A percentile compares a stretch with the other conserved stretches of the same genome.
phyloP scores from a whole-genome alignment of 1,140 invertebrate species.

The Colletes latitarsis region DNA sequence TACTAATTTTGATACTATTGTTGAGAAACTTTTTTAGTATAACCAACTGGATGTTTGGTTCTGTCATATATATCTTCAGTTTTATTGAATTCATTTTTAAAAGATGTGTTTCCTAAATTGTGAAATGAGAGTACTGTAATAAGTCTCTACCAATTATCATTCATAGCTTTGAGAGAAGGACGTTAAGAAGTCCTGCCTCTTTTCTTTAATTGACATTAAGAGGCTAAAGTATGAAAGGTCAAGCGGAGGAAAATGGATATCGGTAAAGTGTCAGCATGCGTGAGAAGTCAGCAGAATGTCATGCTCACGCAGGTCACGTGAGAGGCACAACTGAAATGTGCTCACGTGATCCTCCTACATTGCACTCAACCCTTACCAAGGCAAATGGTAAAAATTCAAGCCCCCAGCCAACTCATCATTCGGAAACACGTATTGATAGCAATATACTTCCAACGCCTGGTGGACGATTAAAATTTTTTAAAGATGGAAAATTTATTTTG shows the following conservation, averaged over 20 bases:
- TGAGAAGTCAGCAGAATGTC: conserved; percentile 80
- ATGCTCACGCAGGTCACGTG: conserved; percentile 79
- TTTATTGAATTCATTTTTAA: neutral
- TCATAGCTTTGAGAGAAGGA: conserved; percentile 35
- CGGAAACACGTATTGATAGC: conserved; percentile 68
- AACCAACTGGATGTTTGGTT: conserved; percentile 18
- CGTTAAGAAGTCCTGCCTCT: conserved; percentile 7
- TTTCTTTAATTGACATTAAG: conserved; percentile 9
- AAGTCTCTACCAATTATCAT: neutral
- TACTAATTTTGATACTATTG: neutral
- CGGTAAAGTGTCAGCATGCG: conserved; percentile 78
- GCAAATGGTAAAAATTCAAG: conserved; percentile 79
- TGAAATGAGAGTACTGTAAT: conserved; percentile 24
- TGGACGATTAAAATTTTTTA: conserved; percentile 83
- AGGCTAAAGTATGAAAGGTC: conserved; percentile 72
- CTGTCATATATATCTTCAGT: conserved; percentile 12
- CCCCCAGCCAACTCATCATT: conserved; percentile 71
- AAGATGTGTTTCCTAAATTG: conserved; percentile 41
- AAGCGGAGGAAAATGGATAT: conserved; percentile 78
- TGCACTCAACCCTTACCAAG: conserved; percentile 77
- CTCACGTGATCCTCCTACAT: conserved; percentile 79
- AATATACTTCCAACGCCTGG: conserved; percentile 77
- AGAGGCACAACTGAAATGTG: conserved; percentile 80
- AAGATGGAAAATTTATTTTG: conserved; percentile 93
- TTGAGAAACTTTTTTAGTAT: neutral